phyloP scores from a whole-genome alignment of 2,888 invertebrate genomes.

The Plebejus melissa region DNA sequence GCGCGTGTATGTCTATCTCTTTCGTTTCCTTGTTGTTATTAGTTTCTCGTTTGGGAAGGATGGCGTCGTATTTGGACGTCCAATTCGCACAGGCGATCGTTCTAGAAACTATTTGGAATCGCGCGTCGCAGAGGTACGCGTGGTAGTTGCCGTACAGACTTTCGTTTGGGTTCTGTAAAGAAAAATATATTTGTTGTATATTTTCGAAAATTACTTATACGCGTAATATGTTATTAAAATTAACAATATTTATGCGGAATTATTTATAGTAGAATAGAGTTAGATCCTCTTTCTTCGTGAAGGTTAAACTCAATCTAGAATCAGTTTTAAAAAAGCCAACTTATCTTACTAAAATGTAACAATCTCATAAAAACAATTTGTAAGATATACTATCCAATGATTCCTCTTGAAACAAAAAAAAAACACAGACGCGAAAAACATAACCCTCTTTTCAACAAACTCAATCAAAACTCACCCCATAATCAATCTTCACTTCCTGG shows the following conservation, averaged over 20 bases:
- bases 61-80: constrained; percentile 88
- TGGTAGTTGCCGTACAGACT: constrained; percentile 89
- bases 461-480: constrained; percentile 54
- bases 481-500: constrained; percentile 65
- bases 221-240: too few species aligned
- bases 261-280: too few species aligned
- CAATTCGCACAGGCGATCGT: constrained; percentile 86
- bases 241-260: too few species aligned
- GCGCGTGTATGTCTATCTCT: constrained; percentile 50
- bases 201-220: background rate
- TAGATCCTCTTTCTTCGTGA: too few species aligned
- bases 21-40: constrained; percentile 60
- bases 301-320: too few species aligned
- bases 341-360: too few species aligned
- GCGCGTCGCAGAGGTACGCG: constrained; percentile 92
- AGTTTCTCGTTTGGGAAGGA: constrained; percentile 61
- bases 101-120: constrained; percentile 86
- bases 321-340: too few species aligned
- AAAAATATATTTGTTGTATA: background rate
- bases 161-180: constrained; percentile 75
- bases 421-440: too few species aligned
- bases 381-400: too few species aligned
- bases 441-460: too few species aligned
- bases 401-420: too few species aligned
- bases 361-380: too few species aligned